Evolutionary conservation across 2,797 vertebrate genomes (phyloP), one percentile per base, ranked within the genome.

Genomic region (Lycodopsis pacificus): DNA sequence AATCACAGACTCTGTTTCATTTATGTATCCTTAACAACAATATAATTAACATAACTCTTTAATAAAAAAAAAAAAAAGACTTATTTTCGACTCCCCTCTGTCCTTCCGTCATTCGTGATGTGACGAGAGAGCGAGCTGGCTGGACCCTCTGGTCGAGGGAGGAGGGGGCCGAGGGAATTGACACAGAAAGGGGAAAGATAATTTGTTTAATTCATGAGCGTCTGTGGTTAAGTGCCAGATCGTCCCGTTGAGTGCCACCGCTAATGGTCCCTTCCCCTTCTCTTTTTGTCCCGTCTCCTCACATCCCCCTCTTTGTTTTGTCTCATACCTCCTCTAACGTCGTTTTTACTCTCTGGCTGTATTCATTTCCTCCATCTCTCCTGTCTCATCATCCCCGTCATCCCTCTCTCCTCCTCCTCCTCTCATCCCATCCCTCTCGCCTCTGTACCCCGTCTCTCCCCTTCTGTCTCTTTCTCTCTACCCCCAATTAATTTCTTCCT

Each of bases 161-260:
- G 81, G 80, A 79, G 82, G 79, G 82, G 76, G 75, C n/a, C 30
- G 30, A 81, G 90, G 93, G 89, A 90, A 90, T 87, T 92, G 92
- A 93, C 91, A 91, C 87, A 88, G 90, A 93, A 92, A 94, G 88
- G 84, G 84, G 91, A 90, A 75, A 81, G 91, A 93, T 95, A 77
- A 94, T 94, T 94, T 94, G 93, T 94, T 94, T 94, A 95, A 95
- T 94, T 95, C 93, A 94, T 92, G 93, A 94, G 90, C 67, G 82
- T 91, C 89, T 93, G 88, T 90, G 89, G 90, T 92, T 92, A 91
- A 93, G 94, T 93, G 91, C 88, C 90, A 89, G 86, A 91, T 93
- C 80, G 87, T 92, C 91, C 91, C 80, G 63, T 82, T 58, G 88
- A 88, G 93, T 86, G 84, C 86, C 87, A 81, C 82, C 64, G 2